Evolutionary conservation across 2,888 invertebrate species (phyloP), one percentile per base, ranked within the genome.

Genomic region (Caradrina kadenii): DNA sequence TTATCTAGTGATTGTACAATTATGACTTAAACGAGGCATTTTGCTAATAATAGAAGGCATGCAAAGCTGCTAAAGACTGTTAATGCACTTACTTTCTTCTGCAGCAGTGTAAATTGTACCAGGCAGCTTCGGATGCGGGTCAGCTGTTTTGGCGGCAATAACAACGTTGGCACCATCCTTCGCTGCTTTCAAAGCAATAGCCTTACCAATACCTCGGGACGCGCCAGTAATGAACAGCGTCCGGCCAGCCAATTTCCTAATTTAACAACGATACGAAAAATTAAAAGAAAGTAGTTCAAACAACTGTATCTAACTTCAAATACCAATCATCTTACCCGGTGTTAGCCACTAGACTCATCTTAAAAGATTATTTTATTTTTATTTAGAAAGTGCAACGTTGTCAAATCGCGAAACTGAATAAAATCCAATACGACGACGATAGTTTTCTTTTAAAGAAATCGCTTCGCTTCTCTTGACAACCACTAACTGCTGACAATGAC

Each of bases 201-300:
- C 98, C 93, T 99, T 98, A 0, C 99, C 99, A 87, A 99, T 99
- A 39, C 99, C 99, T 84, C 99, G 96, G 64, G 99, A 99, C 19
- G 99, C 99, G 55, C 99, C 99, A 39, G 99, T 99, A 80, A 99
- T 98, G 88, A 99, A 99, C 66, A 99, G 94, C 2, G 99, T 99
- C 81, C 97, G 97, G 2, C 99, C 99, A 79, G 98, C 98, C 78
- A 97, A 91, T 92, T 96, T 96, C 84, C 96, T 96, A 82, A 84
- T 80, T 66, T 74, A 22, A 90, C 77, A 86, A 61, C 17, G 72
- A 79, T 67, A 76, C 64, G 61, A 78, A 81, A 82, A 72, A 73
- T 73, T 79, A 53, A 66, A 76, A 80, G 72, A 77, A 75, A 79
- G 75, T 75, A 56, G 80, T 69, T 63, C 70, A 81, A 49, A 70